Evolutionary conservation across 1,140 invertebrate genomes (phyloP).

Genomic region (Lineus longissimus): DNA sequence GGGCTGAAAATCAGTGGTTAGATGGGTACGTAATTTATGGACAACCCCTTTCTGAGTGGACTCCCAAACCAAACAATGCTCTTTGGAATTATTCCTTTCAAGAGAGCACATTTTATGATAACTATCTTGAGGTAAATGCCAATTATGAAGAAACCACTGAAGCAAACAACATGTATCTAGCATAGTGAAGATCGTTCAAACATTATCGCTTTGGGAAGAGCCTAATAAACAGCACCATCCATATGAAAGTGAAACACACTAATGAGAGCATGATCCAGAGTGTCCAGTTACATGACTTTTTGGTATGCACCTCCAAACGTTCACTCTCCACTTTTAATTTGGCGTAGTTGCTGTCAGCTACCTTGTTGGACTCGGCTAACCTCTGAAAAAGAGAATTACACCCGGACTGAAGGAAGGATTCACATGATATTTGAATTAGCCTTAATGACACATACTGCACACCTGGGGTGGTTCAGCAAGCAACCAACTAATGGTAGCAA

Average conservation of each 20-base stretch:
- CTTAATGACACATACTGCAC: not conserved
- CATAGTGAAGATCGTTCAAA: no score
- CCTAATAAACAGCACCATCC: conserved; percentile 83
- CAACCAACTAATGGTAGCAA: no score
- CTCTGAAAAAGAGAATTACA: conserved; percentile 55
- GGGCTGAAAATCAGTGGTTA: no score
- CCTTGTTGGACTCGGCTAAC: conserved; percentile 69
- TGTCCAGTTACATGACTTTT: conserved; percentile 87
- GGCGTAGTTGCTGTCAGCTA: conserved; percentile 73
- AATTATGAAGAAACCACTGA: no score
- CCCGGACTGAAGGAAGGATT: conserved; percentile 2
- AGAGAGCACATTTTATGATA: no score
- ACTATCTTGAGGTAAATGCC: no score
- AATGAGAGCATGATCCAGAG: conserved; percentile 83
- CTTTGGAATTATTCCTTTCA: no score
- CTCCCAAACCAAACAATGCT: no score
- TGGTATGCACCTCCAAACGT: conserved; percentile 77
- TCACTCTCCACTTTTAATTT: conserved; percentile 77
- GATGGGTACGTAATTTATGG: no score
- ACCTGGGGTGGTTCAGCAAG: no score
- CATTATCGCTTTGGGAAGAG: conserved; percentile 58
- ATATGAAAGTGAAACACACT: conserved; percentile 81
- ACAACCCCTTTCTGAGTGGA: no score
- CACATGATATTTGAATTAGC: conserved; percentile 3
- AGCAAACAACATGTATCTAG: no score